Evolutionary conservation across 2,113 vertebrate species (phyloP), one percentile per base, ranked within the genome.

Genomic region (Oryzias melastigma): DNA sequence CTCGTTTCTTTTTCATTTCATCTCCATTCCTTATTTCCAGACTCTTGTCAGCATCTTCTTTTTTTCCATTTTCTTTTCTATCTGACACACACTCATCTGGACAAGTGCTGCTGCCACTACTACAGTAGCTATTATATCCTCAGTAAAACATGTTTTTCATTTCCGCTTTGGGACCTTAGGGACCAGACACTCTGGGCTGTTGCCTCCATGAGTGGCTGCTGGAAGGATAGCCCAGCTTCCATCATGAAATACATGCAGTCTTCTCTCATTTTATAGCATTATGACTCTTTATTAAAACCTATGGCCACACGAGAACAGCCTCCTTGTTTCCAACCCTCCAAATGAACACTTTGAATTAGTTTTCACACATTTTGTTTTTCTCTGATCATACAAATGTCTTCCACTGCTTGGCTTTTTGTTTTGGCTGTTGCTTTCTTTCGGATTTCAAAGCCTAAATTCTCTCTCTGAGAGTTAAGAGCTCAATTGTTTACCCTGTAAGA

Each of bases 71-170:
- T 29, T 18, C 18, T 47, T 29, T 25, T 51, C 22, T 14, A 49
- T 46, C 35, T 41, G 50, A 22, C 47, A 29, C 57, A n/a, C 46
- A 19, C 46, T 69, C 70, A 69, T 58, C 49, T 61, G 52, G 58
- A 68, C 64, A 65, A 75, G 59, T 53, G 3, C 19, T 55, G 12
- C 25, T 62, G 55, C 54, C 73, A 73, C 75, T 41, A 74, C 66
- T 59, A 78, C 49, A 75, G 73, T 58, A 78, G 69, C 80, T 68
- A 71, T 65, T 78, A 80, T 82, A 53, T 57, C 29, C 75, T 48
- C 77, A 62, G 72, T 85, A 80, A 77, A 90, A 79, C 76, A 80
- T 78, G 79, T 80, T 85, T 90, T 89, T 88, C 77, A 88, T 89
- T 89, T 83, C 84, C 82, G 70, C 75, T 68, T 57, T 60, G 58